A percentile compares a stretch with the other conserved stretches of the same genome.
Evolutionary conservation across 2,113 vertebrate genomes (phyloP).

Genomic region (Vidua macroura): DNA sequence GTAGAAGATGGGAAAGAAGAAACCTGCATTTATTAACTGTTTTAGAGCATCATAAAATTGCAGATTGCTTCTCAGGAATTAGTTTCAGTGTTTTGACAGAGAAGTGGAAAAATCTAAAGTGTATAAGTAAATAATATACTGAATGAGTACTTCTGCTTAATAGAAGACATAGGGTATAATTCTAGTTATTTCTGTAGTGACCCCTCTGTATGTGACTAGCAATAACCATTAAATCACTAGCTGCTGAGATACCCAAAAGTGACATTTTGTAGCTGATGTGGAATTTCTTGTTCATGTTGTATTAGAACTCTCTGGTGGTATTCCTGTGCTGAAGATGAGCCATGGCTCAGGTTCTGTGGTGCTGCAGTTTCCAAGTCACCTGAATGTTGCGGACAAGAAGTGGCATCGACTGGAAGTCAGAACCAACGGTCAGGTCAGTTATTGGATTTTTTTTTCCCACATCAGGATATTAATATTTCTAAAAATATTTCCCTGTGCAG

Average conservation of each 20-base stretch:
- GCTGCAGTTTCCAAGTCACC: constrained; percentile 82
- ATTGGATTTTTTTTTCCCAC: background rate
- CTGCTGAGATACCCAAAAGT: background rate
- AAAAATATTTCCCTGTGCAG: background rate
- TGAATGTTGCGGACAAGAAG: constrained; percentile 85
- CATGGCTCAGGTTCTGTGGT: constrained; percentile 80
- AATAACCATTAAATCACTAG: background rate
- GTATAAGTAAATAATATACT: background rate
- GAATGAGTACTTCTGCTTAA: background rate
- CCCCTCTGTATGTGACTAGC: background rate
- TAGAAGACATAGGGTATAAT: background rate
- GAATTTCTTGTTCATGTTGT: background rate
- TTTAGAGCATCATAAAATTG: background rate
- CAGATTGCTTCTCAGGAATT: background rate
- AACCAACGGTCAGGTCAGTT: constrained; percentile 83
- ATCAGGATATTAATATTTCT: background rate
- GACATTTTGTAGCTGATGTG: background rate
- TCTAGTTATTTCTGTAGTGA: background rate
- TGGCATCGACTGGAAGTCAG: constrained; percentile 88
- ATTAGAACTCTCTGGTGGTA: constrained; percentile 80
- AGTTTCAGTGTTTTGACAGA: background rate
- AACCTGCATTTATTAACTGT: background rate
- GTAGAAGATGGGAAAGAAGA: background rate
- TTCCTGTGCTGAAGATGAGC: constrained; percentile 86
- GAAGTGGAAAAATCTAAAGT: background rate